Evolutionary conservation across 2,888 invertebrate genomes (phyloP), one percentile per base, ranked within the genome.

Genomic region (Dasysyrphus tricinctus): DNA sequence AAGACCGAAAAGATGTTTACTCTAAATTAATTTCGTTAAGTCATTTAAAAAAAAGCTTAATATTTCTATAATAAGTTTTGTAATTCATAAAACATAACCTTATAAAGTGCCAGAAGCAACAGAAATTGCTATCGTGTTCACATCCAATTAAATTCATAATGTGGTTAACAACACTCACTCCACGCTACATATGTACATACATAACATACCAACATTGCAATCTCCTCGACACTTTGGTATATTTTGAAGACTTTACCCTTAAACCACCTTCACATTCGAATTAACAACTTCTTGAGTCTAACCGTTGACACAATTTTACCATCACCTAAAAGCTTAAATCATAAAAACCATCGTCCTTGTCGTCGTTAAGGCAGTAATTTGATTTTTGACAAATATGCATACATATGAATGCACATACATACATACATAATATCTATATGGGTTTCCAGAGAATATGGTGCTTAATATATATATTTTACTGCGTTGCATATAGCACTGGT

Each of bases 291-390:
- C 32, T 67, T 69, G 19, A 67, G 49, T 44, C n/a, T 74, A 44
- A 54, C 34, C 44, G 29, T 42, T 75, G 59, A 59, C 67, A 42
- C 51, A 39, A 59, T 67, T 72, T 63, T 42, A 19, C 29, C 57
- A 75, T 61, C 57, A 19, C 42, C 56, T 32, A 24, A 51, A 39
- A 44, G n/a, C 65, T 37, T 34, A 19, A 51, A 51, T 65, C 34
- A 67, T 67, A 47, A 29, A 63, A 73, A 56, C 56, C 24, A 59
- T 47, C 49, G 32, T 57, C 14, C 47, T 49, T 47, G 32, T 16
- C 65, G 47, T 44, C 29, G 44, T 65, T 44, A 32, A 47, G 42
- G 56, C 34, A 80, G 69, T 56, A 79, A 83, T 79, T 83, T 69
- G 47, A 61, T 69, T 83, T 74, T 54, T 54, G 29, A 29, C 12